Evolutionary conservation across 2,797 vertebrate genomes (phyloP).

Genomic region (Siniperca obscura): DNA sequence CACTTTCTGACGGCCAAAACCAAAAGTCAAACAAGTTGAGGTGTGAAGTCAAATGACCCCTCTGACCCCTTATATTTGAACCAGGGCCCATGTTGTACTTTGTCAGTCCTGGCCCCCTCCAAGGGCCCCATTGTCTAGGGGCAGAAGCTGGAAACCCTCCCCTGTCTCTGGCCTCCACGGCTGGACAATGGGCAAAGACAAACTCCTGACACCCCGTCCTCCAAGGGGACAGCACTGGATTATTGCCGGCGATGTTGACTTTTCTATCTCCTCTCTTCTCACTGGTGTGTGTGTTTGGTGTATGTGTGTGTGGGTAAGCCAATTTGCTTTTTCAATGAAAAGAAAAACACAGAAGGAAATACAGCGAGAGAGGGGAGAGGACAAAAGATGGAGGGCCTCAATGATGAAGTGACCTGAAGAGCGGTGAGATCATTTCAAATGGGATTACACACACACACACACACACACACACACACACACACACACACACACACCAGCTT

Average conservation of each 20-base stretch:
- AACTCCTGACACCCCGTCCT: constrained; percentile 67
- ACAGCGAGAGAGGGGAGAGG: constrained; percentile 53
- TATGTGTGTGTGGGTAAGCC: constrained; percentile 39
- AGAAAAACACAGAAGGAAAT: constrained; percentile 74
- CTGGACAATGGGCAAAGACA: constrained; percentile 72
- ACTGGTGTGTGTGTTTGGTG: constrained; percentile 32
- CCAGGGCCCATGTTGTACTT: constrained; percentile 46
- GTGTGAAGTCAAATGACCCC: constrained; percentile 61
- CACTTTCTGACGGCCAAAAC: constrained; percentile 7
- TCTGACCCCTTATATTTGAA: constrained; percentile 49
- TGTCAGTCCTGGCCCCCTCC: constrained; percentile 52
- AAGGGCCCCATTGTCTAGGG: constrained; percentile 69
- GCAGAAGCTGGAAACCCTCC: constrained; percentile 66
- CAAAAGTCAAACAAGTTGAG: constrained; percentile 26
- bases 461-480: constrained; percentile 44
- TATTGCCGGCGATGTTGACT: constrained; percentile 66
- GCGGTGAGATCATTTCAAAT: constrained; percentile 80
- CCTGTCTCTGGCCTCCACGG: constrained; percentile 66
- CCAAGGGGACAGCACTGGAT: constrained; percentile 67
- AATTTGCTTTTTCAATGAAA: constrained; percentile 72
- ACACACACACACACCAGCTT: constrained; percentile 38
- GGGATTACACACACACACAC: constrained; percentile 60
- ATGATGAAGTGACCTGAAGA: constrained; percentile 81
- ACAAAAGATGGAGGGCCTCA: constrained; percentile 73
- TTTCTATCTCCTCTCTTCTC: constrained; percentile 61